phyloP scores from a whole-genome alignment of 1,140 invertebrate genomes.

The Zaprionus ornatus region DNA sequence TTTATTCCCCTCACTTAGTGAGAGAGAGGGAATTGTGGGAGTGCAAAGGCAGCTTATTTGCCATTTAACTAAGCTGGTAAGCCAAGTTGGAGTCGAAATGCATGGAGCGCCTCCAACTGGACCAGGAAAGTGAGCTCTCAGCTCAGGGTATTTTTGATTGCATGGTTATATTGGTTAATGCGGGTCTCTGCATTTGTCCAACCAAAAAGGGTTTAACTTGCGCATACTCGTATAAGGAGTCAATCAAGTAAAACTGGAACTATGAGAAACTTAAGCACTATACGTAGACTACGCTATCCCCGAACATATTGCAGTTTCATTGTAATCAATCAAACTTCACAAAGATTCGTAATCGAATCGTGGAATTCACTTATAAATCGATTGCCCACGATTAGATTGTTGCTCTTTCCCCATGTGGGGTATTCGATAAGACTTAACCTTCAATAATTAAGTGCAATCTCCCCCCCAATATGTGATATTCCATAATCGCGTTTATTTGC shows the following conservation, averaged over 20 bases:
- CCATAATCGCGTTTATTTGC: background rate
- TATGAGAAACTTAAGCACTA: no score
- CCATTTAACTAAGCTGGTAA: slow-evolving; percentile 72
- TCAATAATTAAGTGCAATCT: background rate
- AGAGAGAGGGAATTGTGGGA: background rate
- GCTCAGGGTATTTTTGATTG: slow-evolving; percentile 24
- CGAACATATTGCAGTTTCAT: background rate
- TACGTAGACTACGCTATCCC: no score
- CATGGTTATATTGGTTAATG: slow-evolving; percentile 15
- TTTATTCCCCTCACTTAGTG: slow-evolving; percentile 9
- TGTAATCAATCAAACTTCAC: background rate
- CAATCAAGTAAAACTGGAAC: no score
- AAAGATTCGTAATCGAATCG: background rate
- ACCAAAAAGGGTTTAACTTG: background rate
- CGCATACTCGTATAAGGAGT: background rate
- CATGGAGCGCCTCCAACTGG: background rate
- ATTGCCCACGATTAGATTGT: slow-evolving; percentile 9
- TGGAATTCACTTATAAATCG: background rate
- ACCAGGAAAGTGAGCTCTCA: background rate
- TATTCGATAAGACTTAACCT: slow-evolving; percentile 27
- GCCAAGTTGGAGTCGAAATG: slow-evolving; percentile 33
- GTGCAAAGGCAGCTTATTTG: slow-evolving; percentile 52
- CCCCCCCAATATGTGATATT: background rate
- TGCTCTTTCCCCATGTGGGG: background rate
- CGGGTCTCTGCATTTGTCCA: background rate